Evolutionary conservation across 2,888 invertebrate species (phyloP), one percentile per base, ranked within the genome.

Genomic region (Acleris holmiana): DNA sequence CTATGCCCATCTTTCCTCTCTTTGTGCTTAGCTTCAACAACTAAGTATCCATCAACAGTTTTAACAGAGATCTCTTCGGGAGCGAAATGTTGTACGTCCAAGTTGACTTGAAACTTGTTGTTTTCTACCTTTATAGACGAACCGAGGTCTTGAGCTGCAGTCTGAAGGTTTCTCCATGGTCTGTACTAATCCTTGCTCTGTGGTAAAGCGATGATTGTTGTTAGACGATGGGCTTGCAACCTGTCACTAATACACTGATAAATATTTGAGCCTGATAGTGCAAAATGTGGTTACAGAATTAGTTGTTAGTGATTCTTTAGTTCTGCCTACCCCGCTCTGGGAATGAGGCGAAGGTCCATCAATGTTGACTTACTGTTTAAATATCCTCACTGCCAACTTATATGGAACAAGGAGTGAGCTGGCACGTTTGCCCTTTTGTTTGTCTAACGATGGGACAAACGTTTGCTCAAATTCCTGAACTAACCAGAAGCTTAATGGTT

Each of bases 1-100:
- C 96, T 96, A 71, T 96, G 96, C 72, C 96, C 95, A 75, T 97
- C 97, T 69, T 94, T 93, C 74, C 94, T 95, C 77, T 97, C 97
- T 75, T 96, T 96, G 73, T 97, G 97, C 77, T 95, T 96, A 1
- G 95, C 96, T 79, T 96, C 95, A 15, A 96, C 91, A 1, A 96
- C 92, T 35, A 97, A 90, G 49, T 85, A 93, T 56, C 94, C 93
- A 53, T 96, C 96, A 0, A 94, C 93, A 0, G 95, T 95, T 79
- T 96, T 96, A 0, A 97, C 96, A 0, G 94, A 93, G 29, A 97
- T 94, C 78, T 97, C 96, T 64, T 95, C 94, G 0, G 96, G 96
- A 2, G 94, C 88, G 73, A 96, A 97, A 69, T 96, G 95, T 67
- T 95, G 94, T 0, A 96, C 96, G 77, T 97, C 96, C 73, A 96